phyloP scores from a whole-genome alignment of 2,113 vertebrate genomes.

The Odontesthes bonariensis region DNA sequence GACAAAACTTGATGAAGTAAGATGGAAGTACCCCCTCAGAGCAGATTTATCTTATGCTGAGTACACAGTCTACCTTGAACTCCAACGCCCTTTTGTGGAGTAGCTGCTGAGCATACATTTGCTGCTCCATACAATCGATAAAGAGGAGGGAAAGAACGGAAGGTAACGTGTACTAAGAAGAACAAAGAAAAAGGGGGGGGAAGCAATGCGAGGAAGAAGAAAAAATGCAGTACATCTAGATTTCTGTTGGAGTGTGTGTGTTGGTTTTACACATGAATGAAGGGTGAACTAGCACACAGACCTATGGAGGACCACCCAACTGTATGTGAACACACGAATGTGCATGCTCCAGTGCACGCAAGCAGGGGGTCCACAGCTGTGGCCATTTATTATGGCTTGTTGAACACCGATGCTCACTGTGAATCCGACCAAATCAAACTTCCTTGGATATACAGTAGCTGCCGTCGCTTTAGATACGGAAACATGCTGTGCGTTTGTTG shows the following conservation, averaged over 20 bases:
- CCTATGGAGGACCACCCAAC: not conserved
- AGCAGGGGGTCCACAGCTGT: constrained; percentile 42
- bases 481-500: not conserved
- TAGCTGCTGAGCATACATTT: constrained; percentile 38
- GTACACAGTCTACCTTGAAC: constrained; percentile 24
- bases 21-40: constrained; percentile 18
- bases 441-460: constrained; percentile 11
- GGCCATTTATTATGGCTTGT: constrained; percentile 47
- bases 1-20: constrained; percentile 27
- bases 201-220: not conserved
- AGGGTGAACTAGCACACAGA: constrained; percentile 29
- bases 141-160: not conserved
- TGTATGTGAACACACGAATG: not conserved
- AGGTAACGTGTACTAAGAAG: constrained; percentile 8
- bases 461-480: not conserved
- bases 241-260: not conserved
- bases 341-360: not conserved
- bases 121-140: constrained; percentile 26
- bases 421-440: constrained; percentile 32
- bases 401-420: constrained; percentile 43
- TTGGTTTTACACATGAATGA: constrained; percentile 12
- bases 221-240: not conserved
- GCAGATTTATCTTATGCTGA: constrained; percentile 22
- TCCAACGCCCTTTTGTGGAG: not conserved
- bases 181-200: not conserved